Base-by-base conservation (phyloP, 2,113 vertebrate species). In the Epinephelus lanceolatus region DNA sequence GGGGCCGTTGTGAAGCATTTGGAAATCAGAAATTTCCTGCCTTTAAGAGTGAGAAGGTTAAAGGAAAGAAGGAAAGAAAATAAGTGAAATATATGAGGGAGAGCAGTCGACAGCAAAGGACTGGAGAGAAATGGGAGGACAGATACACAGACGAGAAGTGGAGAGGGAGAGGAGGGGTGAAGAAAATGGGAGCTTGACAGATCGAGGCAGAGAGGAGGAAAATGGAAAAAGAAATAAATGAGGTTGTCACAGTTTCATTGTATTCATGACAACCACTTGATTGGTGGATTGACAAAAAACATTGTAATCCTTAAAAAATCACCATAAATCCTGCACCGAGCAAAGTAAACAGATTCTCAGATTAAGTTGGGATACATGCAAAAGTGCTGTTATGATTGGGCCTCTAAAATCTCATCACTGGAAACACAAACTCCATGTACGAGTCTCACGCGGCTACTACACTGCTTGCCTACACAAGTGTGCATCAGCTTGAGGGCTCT, bases 131-230 rank as follows among this genome's bases (percentile, higher is more conserved):
- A 56, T 52, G 42, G 55, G 63, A 68, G 49, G 79, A 70, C 45
- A 68, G n/a, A 62, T 57, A 42, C 52, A 23, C 17, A 67, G 53
- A n/a, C 7, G 2, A 67, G 67, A 9, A 52, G n/a, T 33, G 19
- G 11, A 51, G 57, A 60, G 42, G 21, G 17, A 85, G 23, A 21
- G 33, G 6, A 71, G 33, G 45, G 23, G 33, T 62, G 79, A 42
- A 71, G 23, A 52, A 60, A 66, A 75, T 53, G 30, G 63, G 27
- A 63, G 51, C 17, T 27, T 80, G 65, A 70, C 71, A 71, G 65
- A 51, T n/a, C 19, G 57, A 65, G 30, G 51, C 53, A 73, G 53
- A 69, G 62, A 67, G n/a, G 17, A 49, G 6, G 23, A 49, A 49
- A 57, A 25, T 5, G 18, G 56, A 55, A 61, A 59, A 47, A 45